Evolutionary conservation across 2,113 vertebrate species (phyloP), one percentile per base, ranked within the genome.

Genomic region (Corydoras maculifer): DNA sequence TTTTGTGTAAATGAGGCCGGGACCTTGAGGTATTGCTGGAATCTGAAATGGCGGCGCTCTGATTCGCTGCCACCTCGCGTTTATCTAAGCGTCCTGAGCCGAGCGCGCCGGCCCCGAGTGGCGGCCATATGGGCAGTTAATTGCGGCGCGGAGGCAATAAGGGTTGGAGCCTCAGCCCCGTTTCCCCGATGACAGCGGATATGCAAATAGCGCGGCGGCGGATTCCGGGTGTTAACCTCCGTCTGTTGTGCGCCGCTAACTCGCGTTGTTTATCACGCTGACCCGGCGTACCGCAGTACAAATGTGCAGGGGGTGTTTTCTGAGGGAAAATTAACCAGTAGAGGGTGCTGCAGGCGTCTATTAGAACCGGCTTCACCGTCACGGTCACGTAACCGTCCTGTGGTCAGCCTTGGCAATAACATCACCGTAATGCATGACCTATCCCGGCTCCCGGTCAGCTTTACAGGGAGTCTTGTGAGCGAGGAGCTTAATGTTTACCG

Each of bases 1-100:
- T 73, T 78, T 81, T 82, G 64, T 80, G 78, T 86, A 87, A 90
- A 86, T 89, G 85, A 88, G 90, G 86, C 83, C 81, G 80, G 80
- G 84, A 84, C 85, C 87, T 83, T 79, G 76, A 85, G 77, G 70
- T 88, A 83, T 82, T 86, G 83, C 32, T 76, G 71, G 83, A 90
- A 87, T 81, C 64, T 79, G 81, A 83, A 89, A 77, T 58, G 18
- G 18, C 82, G 54, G 78, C 72, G 83, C 68, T 79, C 77, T 70
- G 75, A 75, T 82, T 77, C 75, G 64, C 73, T 51, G 48, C 66
- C 60, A 5, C 64, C 57, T 57, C 15, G 59, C 73, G 59, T 81
- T 75, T 78, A 71, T 81, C 74, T 57, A 62, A 58, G 66, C 35
- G 57, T 25, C 18, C 67, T 35, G 55, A 66, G 62, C 66, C 29